phyloP scores from a whole-genome alignment of 2,797 vertebrate genomes.

The Nannoperca obscura region DNA sequence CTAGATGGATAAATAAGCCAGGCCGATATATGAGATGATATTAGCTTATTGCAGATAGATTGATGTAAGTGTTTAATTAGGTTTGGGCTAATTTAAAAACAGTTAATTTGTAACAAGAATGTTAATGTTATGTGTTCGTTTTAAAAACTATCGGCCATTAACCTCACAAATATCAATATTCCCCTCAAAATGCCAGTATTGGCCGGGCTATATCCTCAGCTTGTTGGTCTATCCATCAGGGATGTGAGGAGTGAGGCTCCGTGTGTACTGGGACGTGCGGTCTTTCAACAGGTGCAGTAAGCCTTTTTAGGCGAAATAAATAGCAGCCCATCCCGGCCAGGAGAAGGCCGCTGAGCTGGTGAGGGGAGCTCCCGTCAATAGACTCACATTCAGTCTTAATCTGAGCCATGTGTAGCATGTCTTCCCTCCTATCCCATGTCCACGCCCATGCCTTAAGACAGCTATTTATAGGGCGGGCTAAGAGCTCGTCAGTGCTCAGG shows the following conservation, averaged over 20 bases:
- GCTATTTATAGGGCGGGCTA: slow-evolving; percentile 77
- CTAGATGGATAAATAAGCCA: neutral
- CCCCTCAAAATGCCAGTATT: neutral
- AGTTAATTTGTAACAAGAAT: neutral
- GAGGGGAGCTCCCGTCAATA: slow-evolving; percentile 37
- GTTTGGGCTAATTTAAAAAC: neutral
- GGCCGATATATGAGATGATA: neutral
- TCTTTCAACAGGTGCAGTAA: slow-evolving; percentile 40
- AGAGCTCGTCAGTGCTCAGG: slow-evolving; percentile 46
- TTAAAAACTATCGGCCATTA: neutral
- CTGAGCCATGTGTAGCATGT: slow-evolving; percentile 64
- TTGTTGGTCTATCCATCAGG: slow-evolving; percentile 14
- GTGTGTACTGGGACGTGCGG: slow-evolving; percentile 38
- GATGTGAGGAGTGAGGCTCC: neutral
- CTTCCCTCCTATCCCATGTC: slow-evolving; percentile 49
- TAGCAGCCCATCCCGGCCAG: slow-evolving; percentile 33
- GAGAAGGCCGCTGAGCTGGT: slow-evolving; percentile 61
- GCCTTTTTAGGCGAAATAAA: slow-evolving; percentile 61
- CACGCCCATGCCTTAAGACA: slow-evolving; percentile 58
- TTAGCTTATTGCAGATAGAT: neutral
- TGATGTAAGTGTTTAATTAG: neutral
- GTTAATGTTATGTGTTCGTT: neutral
- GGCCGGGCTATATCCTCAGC: neutral
- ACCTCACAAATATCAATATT: neutral
- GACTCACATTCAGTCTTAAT: slow-evolving; percentile 73